These are phyloP conservation scores for Chlorodrepanis virens DNA, from an alignment of 2,113 vertebrate species.

Conservation along the genomic window DNA sequence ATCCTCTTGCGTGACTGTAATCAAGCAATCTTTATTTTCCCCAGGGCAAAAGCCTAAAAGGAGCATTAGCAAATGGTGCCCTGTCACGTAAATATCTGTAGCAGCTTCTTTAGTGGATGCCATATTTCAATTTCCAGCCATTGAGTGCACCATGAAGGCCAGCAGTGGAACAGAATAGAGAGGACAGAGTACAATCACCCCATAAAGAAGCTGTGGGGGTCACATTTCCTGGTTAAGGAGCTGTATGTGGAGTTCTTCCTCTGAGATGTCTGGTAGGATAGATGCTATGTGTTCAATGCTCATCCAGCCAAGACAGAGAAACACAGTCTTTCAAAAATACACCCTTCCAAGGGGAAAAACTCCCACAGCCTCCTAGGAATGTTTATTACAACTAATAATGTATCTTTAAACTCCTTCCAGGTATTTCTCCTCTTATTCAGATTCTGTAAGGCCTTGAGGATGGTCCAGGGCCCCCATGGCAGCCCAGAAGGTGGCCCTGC, in stretches of 20 bases:
- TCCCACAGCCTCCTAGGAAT: background rate
- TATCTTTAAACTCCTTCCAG: background rate
- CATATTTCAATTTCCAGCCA: background rate
- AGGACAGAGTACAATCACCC: background rate
- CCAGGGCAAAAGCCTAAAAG: background rate
- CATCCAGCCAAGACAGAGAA: background rate
- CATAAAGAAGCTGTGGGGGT: background rate
- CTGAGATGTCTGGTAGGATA: background rate
- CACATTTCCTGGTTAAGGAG: background rate
- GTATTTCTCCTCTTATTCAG: background rate
- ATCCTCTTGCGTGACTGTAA: background rate
- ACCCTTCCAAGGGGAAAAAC: background rate
- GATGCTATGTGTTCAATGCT: background rate
- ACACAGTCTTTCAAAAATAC: background rate
- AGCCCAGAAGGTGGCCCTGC: background rate
- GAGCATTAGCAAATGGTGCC: slow-evolving; percentile 28
- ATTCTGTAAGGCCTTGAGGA: background rate
- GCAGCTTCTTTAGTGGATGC: slow-evolving; percentile 14
- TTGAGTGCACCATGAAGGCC: background rate
- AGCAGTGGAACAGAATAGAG: background rate
- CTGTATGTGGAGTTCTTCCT: background rate
- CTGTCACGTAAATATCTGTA: slow-evolving; percentile 26
- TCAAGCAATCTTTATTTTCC: slow-evolving; percentile 4
- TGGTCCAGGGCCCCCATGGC: background rate
- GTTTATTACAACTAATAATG: background rate